Evolutionary conservation across 1,140 invertebrate genomes (phyloP).

Genomic region (Trichoplusia ni): DNA sequence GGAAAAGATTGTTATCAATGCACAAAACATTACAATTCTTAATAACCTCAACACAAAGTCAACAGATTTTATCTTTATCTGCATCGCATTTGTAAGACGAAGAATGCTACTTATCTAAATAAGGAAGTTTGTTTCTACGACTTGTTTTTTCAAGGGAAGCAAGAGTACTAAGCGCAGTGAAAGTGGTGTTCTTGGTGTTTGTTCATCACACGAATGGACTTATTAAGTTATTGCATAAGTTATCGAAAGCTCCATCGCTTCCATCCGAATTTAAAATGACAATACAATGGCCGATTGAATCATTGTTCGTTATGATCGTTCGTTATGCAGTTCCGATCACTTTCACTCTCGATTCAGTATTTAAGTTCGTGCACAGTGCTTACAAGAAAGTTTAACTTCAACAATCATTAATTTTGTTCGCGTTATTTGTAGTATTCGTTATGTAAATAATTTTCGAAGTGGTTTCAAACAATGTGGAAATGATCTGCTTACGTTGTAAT

Average conservation of each 20-base stretch:
- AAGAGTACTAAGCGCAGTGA: not conserved
- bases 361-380: too few relatives aligned
- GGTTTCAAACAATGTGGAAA: too few relatives aligned
- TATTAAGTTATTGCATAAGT: conserved; percentile 14
- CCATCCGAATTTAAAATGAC: conserved; percentile 21
- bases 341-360: conserved; percentile 7
- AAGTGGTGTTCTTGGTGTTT: not conserved
- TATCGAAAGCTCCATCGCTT: conserved; percentile 22
- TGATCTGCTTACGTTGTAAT: too few relatives aligned
- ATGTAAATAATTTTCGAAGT: too few relatives aligned
- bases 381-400: too few relatives aligned
- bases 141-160: not conserved
- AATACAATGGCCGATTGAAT: conserved; percentile 20
- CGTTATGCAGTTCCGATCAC: not conserved
- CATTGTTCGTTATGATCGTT: not conserved
- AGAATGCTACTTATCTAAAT: conserved; percentile 1
- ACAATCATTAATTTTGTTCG: too few relatives aligned
- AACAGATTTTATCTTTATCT: too few relatives aligned
- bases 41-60: too few relatives aligned
- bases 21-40: too few relatives aligned
- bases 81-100: too few relatives aligned
- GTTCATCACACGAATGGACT: conserved; percentile 1
- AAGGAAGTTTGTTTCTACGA: not conserved
- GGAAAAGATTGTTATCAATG: too few relatives aligned
- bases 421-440: too few relatives aligned